These are phyloP conservation scores for Epirrita christyi DNA, from an alignment of 2,888 invertebrate genomes.

Conservation along the genomic window DNA sequence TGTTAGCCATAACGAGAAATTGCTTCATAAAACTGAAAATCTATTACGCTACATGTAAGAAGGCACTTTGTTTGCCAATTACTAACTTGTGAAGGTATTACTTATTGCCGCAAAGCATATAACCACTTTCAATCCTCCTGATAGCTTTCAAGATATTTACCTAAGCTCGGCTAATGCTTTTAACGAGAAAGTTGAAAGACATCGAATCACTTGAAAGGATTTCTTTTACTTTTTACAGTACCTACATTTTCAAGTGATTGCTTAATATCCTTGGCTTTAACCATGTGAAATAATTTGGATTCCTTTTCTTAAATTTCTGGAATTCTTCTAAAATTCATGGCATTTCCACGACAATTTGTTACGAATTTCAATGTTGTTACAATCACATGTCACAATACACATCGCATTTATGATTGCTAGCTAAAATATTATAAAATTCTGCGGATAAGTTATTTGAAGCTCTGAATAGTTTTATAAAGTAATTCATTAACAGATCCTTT, in stretches of 20 bases:
- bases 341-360: not conserved
- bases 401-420: not conserved
- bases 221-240: not conserved
- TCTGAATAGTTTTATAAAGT: conserved; percentile 37
- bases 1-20: conserved; percentile 24
- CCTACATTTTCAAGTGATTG: not conserved
- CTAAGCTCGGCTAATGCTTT: conserved; percentile 9
- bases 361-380: not conserved
- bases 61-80: conserved; percentile 20
- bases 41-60: conserved; percentile 20
- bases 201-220: not conserved
- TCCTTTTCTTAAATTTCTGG: not conserved
- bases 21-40: conserved; percentile 37
- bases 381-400: not conserved
- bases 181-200: conserved; percentile 8
- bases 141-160: conserved; percentile 15
- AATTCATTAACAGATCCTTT: conserved; percentile 56
- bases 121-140: conserved; percentile 10
- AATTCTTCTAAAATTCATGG: not conserved
- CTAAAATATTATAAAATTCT: conserved; percentile 8
- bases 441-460: conserved; percentile 8
- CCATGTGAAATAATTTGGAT: not conserved
- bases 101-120: conserved; percentile 14
- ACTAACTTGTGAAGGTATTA: conserved; percentile 8
- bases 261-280: not conserved